These are phyloP conservation scores for Potamarius usumacintae DNA, from an alignment of 2,113 vertebrate genomes.

Conservation along the genomic window DNA sequence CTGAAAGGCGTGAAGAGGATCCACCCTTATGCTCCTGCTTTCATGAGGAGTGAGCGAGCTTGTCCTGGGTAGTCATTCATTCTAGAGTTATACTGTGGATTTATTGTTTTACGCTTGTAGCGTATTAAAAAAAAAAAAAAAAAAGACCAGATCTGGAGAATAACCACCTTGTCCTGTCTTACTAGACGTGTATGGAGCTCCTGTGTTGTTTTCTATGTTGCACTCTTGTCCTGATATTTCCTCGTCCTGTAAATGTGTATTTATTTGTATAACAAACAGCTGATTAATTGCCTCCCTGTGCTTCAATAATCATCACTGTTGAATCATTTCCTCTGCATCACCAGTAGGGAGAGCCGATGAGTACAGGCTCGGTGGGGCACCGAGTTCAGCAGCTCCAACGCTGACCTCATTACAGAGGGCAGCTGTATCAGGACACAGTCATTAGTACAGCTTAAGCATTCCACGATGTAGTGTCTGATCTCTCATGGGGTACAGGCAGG, in stretches of 20 bases:
- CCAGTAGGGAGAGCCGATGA: slow-evolving; percentile 49
- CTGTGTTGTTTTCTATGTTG: not conserved
- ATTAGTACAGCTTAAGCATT: slow-evolving; percentile 49
- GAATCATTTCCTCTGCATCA: not conserved
- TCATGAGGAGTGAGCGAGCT: not conserved
- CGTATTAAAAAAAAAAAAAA: not conserved
- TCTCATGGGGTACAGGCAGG: not conserved
- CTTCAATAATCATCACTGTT: not conserved
- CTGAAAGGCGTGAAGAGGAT: slow-evolving; percentile 33
- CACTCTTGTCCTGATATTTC: not conserved
- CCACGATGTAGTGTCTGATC: slow-evolving; percentile 29
- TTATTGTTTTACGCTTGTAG: not conserved
- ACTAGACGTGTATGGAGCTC: not conserved
- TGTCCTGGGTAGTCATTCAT: not conserved
- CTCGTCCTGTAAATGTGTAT: not conserved
- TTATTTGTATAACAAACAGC: not conserved
- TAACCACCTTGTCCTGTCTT: not conserved
- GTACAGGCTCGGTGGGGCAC: slow-evolving; percentile 14
- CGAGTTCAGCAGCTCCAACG: slow-evolving; percentile 23
- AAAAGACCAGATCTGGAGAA: not conserved
- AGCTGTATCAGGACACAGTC: slow-evolving; percentile 41
- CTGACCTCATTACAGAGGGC: slow-evolving; percentile 52
- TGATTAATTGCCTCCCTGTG: not conserved
- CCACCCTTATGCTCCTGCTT: slow-evolving; percentile 8
- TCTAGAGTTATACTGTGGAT: too few species aligned